Evolutionary conservation across 2,113 vertebrate genomes (phyloP).

Genomic region (Gambusia affinis): DNA sequence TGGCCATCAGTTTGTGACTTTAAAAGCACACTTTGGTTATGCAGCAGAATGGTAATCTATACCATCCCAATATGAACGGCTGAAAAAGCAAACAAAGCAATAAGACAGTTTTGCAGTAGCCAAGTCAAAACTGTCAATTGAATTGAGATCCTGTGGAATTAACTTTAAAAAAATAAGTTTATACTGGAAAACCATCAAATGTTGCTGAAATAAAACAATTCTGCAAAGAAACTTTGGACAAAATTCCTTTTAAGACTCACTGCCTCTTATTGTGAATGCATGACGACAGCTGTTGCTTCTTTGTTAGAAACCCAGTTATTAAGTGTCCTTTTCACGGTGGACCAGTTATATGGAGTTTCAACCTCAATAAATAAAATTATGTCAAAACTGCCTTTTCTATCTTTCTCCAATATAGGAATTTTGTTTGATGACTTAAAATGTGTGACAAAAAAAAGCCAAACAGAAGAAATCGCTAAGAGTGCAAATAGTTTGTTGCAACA

Average conservation of each 20-base stretch:
- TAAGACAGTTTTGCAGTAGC: too few relatives aligned
- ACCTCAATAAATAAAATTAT: not conserved
- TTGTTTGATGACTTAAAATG: not conserved
- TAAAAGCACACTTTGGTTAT: too few relatives aligned
- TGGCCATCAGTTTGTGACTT: too few relatives aligned
- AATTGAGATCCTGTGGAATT: too few relatives aligned
- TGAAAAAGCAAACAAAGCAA: too few relatives aligned
- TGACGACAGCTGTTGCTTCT: not conserved
- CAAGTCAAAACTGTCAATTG: too few relatives aligned
- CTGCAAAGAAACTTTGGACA: too few relatives aligned
- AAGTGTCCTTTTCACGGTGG: not conserved
- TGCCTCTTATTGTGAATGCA: not conserved
- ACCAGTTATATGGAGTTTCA: not conserved
- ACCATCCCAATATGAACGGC: too few relatives aligned
- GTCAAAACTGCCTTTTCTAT: not conserved
- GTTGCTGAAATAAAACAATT: too few relatives aligned
- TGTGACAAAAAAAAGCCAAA: not conserved
- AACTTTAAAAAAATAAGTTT: too few relatives aligned
- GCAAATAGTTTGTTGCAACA: not conserved
- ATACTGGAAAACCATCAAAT: too few relatives aligned
- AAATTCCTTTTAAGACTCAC: not conserved
- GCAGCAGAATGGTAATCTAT: too few relatives aligned
- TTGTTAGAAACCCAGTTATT: not conserved
- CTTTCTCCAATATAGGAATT: not conserved
- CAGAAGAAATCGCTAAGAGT: not conserved